phyloP scores from a whole-genome alignment of 1,140 invertebrate species.

The Littorina saxatilis region DNA sequence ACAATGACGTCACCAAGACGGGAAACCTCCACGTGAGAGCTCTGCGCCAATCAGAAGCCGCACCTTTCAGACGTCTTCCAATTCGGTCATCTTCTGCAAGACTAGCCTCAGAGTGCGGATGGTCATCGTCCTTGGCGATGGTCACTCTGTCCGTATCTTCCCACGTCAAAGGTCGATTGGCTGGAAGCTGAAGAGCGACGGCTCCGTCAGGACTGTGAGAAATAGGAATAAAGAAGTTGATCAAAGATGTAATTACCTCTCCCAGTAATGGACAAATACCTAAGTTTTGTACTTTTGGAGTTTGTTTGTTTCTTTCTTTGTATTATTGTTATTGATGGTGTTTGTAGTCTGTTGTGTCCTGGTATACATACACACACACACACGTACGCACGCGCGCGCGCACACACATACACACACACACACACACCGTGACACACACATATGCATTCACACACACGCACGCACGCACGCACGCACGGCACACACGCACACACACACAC shows the following conservation, averaged over 20 bases:
- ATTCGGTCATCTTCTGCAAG: too few species aligned
- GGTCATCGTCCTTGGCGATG: not conserved
- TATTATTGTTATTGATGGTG: too few species aligned
- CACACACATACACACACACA: not conserved
- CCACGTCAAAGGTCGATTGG: not conserved
- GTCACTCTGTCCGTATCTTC: not conserved
- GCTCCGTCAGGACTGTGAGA: not conserved
- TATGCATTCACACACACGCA: too few species aligned
- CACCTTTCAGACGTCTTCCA: too few species aligned
- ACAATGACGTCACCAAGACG: slow-evolving; percentile 49
- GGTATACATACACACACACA: not conserved
- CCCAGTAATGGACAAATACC: too few species aligned
- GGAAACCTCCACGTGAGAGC: slow-evolving; percentile 44
- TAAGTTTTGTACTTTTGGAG: too few species aligned
- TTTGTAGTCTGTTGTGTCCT: too few species aligned
- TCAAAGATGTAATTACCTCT: not conserved
- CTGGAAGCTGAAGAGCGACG: slow-evolving; percentile 23
- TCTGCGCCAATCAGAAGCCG: not conserved
- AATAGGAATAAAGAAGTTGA: not conserved
- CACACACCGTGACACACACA: too few species aligned
- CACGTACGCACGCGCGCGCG: not conserved
- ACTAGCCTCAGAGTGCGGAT: too few species aligned
- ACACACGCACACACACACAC: too few species aligned
- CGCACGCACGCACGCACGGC: too few species aligned
- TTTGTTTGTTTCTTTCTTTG: too few species aligned